Conservation (phyloP, 30 jellyfish, hydroid and myxozoan genomes). For the Cassiopea xamachana region DNA sequence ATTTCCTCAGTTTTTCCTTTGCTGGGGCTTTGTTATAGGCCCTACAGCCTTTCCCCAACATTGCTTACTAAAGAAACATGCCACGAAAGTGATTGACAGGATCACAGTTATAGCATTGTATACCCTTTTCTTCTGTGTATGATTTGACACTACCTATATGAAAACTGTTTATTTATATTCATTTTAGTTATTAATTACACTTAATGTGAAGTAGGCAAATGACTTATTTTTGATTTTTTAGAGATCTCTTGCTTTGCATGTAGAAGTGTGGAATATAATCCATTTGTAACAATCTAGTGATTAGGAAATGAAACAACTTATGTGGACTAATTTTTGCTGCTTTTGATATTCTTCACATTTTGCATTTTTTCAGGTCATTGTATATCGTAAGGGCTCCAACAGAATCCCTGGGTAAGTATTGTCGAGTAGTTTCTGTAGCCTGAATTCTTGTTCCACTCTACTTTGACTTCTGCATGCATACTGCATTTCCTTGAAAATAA, state of each 20-base stretch:
- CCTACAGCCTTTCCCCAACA: too few species aligned
- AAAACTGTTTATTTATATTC: neutral
- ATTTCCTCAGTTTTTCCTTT: too few species aligned
- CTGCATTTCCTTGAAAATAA: neutral
- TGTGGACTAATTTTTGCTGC: too few species aligned
- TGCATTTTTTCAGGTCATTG: slow-evolving; percentile 68
- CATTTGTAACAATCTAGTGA: too few species aligned
- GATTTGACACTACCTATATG: neutral
- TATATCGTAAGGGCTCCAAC: slow-evolving; percentile 63
- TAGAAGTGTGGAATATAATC: too few species aligned
- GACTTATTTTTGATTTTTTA: too few species aligned
- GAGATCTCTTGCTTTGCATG: too few species aligned
- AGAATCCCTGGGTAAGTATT: slow-evolving; percentile 74
- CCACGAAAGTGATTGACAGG: too few species aligned
- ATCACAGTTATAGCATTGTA: neutral
- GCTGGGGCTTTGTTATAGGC: too few species aligned
- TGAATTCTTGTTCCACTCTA: neutral
- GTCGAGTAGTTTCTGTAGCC: neutral
- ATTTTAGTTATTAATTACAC: neutral
- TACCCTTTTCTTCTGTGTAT: neutral
- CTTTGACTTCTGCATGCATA: neutral
- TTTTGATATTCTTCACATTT: neutral
- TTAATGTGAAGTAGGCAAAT: too few species aligned
- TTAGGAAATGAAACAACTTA: too few species aligned
- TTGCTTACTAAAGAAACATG: too few species aligned